Evolutionary conservation across 2,113 vertebrate genomes (phyloP).

Genomic region (Sinocyclocheilus anophthalmus): DNA sequence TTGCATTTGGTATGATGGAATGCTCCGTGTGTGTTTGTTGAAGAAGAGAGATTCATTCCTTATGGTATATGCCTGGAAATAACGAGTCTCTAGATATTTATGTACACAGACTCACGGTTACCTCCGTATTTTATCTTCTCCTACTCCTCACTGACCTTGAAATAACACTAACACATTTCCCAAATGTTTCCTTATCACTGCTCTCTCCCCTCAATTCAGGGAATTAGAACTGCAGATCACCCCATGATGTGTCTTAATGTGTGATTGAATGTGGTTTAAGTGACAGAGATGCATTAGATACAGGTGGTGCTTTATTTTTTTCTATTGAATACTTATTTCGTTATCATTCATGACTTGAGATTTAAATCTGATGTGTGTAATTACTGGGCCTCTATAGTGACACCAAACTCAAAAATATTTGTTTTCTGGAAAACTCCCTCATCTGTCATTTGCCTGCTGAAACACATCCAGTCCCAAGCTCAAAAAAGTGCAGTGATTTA

Average conservation of each 20-base stretch:
- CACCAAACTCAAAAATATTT: background rate
- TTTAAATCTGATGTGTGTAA: background rate
- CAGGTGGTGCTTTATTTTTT: background rate
- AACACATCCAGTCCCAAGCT: background rate
- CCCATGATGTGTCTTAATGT: background rate
- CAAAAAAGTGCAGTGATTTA: too few species aligned
- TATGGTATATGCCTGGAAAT: conserved; percentile 18
- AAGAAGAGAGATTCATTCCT: conserved; percentile 4
- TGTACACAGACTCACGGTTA: conserved; percentile 1
- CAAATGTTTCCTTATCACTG: background rate
- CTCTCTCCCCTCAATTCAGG: background rate
- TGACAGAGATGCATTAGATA: background rate
- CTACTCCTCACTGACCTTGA: conserved; percentile 32
- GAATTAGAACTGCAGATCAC: background rate
- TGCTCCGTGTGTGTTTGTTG: background rate
- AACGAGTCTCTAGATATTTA: conserved; percentile 35
- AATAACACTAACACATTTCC: conserved; percentile 8
- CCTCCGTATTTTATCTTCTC: conserved; percentile 11
- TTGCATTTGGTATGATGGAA: background rate
- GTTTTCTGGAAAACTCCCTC: background rate
- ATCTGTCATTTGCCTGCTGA: background rate
- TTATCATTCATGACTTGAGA: background rate
- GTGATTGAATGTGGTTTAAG: background rate
- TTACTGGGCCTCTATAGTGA: background rate
- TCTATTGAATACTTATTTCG: background rate